Percentiles rank a stretch among this genome's conserved stretches.
These are phyloP conservation scores for Scleropages formosus DNA, from an alignment of 2,797 vertebrate species.

Conservation along the genomic window DNA sequence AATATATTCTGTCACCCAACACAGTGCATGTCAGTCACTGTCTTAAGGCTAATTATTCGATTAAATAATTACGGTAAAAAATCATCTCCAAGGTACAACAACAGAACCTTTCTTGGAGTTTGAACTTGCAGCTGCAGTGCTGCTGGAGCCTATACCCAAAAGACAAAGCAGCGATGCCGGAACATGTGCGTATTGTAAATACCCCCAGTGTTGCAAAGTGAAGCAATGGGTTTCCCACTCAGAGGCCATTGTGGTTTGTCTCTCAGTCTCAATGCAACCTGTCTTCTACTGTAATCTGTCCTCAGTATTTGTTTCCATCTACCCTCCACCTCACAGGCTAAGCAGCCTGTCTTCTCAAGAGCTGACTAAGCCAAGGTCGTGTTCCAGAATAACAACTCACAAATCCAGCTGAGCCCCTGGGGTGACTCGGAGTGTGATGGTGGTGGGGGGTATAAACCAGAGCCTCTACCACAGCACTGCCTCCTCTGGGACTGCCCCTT, in stretches of 20 bases:
- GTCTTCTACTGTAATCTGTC: constrained; percentile 26
- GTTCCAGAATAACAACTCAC: constrained; percentile 39
- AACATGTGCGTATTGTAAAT: constrained; percentile 37
- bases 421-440: no score
- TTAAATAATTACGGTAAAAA: no score
- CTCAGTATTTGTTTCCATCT: constrained; percentile 45
- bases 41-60: background rate
- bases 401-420: background rate
- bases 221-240: background rate
- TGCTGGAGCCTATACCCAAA: no score
- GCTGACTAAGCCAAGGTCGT: constrained; percentile 45
- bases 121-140: no score
- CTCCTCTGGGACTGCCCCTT: background rate
- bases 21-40: background rate
- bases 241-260: no score
- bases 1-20: no score
- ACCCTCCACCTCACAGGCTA: constrained; percentile 45
- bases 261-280: no score
- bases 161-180: no score
- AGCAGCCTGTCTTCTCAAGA: constrained; percentile 52
- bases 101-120: no score
- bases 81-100: no score
- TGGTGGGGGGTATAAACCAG: background rate
- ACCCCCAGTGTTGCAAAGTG: constrained; percentile 26
- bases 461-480: background rate